Conservation (phyloP, 2,888 invertebrate genomes). For the Hyposoter didymator region DNA sequence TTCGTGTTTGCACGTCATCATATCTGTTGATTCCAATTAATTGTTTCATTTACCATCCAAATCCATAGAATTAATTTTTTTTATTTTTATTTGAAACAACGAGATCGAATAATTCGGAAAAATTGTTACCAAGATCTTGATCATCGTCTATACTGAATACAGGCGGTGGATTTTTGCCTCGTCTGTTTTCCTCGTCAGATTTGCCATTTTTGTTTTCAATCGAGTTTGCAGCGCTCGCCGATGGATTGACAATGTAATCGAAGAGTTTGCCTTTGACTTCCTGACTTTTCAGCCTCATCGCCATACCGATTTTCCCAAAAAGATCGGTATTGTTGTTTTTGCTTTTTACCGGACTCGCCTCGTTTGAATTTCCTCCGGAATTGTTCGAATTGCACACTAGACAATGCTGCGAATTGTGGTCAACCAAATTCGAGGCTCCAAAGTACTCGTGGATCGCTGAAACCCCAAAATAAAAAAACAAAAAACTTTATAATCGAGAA, state of each 20-base stretch:
- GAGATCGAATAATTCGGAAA: background rate
- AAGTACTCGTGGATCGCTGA: conserved; percentile 93
- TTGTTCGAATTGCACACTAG: conserved; percentile 90
- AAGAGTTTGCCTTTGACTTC: conserved; percentile 96
- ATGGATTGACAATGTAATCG: conserved; percentile 97
- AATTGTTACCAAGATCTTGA: conserved; percentile 86
- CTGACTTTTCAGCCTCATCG: conserved; percentile 95
- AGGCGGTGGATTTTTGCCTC: conserved; percentile 95
- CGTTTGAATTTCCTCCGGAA: conserved; percentile 82
- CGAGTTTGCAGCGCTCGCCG: conserved; percentile 85
- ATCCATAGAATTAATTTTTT: too few relatives aligned
- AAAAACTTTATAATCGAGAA: background rate
- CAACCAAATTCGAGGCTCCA: conserved; percentile 91
- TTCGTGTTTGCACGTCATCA: conserved; percentile 82
- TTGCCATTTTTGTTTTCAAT: conserved; percentile 94
- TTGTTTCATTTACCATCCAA: background rate
- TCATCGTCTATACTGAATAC: conserved; percentile 98
- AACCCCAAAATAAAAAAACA: conserved; percentile 11
- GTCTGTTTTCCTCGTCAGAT: conserved; percentile 88
- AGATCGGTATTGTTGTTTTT: conserved; percentile 86
- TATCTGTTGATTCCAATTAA: conserved; percentile 73
- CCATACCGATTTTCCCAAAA: conserved; percentile 93
- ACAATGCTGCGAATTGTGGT: conserved; percentile 93
- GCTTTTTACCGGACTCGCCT: conserved; percentile 78
- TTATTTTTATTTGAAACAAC: background rate